phyloP scores from a whole-genome alignment of 2,113 vertebrate species.

The Pteronura brasiliensis region DNA sequence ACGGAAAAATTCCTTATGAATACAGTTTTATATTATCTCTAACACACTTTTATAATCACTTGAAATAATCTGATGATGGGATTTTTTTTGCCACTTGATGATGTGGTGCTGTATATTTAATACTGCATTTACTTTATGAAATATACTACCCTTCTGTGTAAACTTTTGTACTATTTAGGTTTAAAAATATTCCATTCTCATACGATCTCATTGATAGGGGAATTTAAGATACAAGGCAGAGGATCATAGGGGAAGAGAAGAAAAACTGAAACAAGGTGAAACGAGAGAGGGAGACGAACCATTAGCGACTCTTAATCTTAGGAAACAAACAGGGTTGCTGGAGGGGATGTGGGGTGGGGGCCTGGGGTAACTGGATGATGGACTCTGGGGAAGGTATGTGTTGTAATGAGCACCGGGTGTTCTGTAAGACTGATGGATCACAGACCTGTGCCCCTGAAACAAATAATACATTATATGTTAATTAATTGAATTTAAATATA shows the following conservation, averaged over 20 bases:
- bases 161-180: background rate
- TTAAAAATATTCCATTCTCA: background rate
- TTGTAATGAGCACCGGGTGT: background rate
- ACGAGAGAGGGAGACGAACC: background rate
- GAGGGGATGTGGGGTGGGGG: too few relatives aligned
- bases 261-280: background rate
- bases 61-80: background rate
- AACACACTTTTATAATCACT: background rate
- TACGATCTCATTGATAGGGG: background rate
- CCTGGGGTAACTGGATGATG: background rate
- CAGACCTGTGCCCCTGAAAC: background rate
- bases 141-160: background rate
- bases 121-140: slow-evolving; percentile 11
- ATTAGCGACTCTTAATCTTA: background rate
- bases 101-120: background rate
- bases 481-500: background rate
- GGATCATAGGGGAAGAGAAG: background rate
- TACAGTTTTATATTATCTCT: slow-evolving; percentile 15
- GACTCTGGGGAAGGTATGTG: background rate
- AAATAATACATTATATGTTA: background rate
- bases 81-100: background rate
- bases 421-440: background rate
- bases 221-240: background rate
- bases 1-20: background rate
- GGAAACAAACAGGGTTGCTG: background rate